Percentiles rank a stretch among this genome's conserved stretches.
These are phyloP conservation scores for Pseudorhiza aurosa DNA, from an alignment of 30 jellyfish, hydroid and myxozoan genomes.

Conservation along the genomic window DNA sequence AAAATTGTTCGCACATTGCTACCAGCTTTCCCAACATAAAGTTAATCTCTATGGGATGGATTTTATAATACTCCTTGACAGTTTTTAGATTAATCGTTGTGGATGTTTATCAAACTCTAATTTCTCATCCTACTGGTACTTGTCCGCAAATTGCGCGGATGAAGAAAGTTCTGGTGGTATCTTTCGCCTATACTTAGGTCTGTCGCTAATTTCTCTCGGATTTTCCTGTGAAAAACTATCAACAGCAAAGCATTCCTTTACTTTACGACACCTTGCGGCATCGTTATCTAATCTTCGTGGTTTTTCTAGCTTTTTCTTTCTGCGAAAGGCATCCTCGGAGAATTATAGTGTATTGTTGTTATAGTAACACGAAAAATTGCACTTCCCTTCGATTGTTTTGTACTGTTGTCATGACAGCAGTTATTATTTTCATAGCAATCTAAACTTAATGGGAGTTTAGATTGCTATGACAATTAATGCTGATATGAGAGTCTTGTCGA, in stretches of 20 bases:
- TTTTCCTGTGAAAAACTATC: background rate
- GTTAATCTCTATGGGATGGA: constrained; percentile 6
- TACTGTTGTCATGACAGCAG: background rate
- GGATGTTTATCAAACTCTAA: background rate
- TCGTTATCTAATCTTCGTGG: too few species aligned
- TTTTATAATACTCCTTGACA: constrained; percentile 6
- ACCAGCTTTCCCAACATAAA: constrained; percentile 27
- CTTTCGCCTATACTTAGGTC: background rate
- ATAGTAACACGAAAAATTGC: background rate
- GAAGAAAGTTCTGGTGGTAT: background rate
- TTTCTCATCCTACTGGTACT: background rate
- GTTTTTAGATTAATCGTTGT: background rate
- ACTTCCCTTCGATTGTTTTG: background rate
- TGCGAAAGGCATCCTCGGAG: too few species aligned
- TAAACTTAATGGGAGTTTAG: too few species aligned
- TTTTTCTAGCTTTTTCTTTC: constrained; percentile 4
- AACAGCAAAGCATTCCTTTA: constrained; percentile 16
- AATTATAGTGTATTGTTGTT: too few species aligned
- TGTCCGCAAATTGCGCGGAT: background rate
- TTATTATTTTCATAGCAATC: too few species aligned
- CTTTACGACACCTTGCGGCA: constrained; percentile 17
- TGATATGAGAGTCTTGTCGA: background rate
- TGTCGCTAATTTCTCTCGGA: background rate
- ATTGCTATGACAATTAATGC: too few species aligned
- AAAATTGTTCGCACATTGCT: constrained; percentile 11